Base-by-base conservation (phyloP, 1,140 invertebrate species). In the Zophobas atratus region DNA sequence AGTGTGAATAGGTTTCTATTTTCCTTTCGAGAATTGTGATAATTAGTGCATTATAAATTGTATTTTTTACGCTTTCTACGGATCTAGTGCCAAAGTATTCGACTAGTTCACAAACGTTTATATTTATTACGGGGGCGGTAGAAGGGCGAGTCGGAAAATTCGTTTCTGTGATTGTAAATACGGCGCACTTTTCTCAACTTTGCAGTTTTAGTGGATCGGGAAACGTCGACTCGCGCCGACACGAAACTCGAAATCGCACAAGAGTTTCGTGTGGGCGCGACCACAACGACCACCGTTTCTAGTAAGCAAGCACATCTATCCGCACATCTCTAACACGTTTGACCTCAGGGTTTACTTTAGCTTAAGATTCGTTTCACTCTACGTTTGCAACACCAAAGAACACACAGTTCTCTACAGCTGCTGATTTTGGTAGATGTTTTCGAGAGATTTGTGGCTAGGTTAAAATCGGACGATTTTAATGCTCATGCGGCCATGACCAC, bases 1-100 rank as follows among this genome's bases (percentile, higher is more conserved):
- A 60, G 49, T 77, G 77, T 77, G 71, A 73, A 73, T 73, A 73
- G 49, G 35, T 73, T 73, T 36, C 33, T 67, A 67, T 8, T 53
- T 55, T 73, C 56, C 71, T 73, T 55, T 32, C 20, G 41, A 39
- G 32, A 56, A 49, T 73, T 73, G 71, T 73, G 71, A 73, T 73
- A 73, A 73, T 73, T 73, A 73, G 71, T 73, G 71, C 71, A 73
- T 73, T 73, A 73, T 38, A 72, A 63, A 72, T 41, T 56, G 71
- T 73, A 56, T 73, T 73, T 73, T 56, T 73, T 56, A 72, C 55
- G 71, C 71, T 73, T 73, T 73, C 49, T 73, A 73, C 71, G 56
- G 49, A 55, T 73, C 51, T 73, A 73, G 71, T 73, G 71, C 71
- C 71, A 73, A 73, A 72, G 48, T 72, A 72, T 38, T 53, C 56